phyloP scores from a whole-genome alignment of 1,140 invertebrate species.

The Lysiphlebus fabarum region DNA sequence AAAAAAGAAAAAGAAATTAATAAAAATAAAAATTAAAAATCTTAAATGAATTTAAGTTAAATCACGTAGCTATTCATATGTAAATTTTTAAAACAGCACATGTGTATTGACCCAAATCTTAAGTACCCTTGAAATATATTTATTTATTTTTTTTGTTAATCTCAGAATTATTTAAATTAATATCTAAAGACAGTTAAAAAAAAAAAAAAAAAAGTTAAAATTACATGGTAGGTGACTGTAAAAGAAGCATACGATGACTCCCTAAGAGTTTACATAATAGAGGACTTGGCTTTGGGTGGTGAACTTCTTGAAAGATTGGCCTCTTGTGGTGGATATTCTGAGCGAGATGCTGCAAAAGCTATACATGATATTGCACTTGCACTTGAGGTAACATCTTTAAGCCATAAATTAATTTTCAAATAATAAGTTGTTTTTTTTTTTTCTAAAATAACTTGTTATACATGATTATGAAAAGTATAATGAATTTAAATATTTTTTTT shows the following conservation, averaged over 20 bases:
- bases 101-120: too few relatives aligned
- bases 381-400: conserved; percentile 40
- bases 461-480: neutral
- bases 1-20: too few relatives aligned
- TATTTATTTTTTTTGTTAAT: too few relatives aligned
- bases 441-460: neutral
- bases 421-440: too few relatives aligned
- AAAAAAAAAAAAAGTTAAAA: too few relatives aligned
- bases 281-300: conserved; percentile 40
- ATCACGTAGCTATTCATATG: too few relatives aligned
- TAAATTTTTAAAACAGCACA: too few relatives aligned
- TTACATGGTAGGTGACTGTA: conserved; percentile 31
- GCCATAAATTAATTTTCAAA: neutral
- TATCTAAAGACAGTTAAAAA: too few relatives aligned
- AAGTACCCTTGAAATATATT: too few relatives aligned
- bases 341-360: conserved; percentile 54
- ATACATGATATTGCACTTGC: conserved; percentile 50
- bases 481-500: conserved; percentile 11
- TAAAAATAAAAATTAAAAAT: too few relatives aligned
- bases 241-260: conserved; percentile 35
- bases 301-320: conserved; percentile 59
- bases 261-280: conserved; percentile 33
- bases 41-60: too few relatives aligned
- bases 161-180: too few relatives aligned
- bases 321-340: conserved; percentile 51